These are phyloP conservation scores for Diarsia dahlii DNA, from an alignment of 2,888 invertebrate genomes.

Conservation along the genomic window DNA sequence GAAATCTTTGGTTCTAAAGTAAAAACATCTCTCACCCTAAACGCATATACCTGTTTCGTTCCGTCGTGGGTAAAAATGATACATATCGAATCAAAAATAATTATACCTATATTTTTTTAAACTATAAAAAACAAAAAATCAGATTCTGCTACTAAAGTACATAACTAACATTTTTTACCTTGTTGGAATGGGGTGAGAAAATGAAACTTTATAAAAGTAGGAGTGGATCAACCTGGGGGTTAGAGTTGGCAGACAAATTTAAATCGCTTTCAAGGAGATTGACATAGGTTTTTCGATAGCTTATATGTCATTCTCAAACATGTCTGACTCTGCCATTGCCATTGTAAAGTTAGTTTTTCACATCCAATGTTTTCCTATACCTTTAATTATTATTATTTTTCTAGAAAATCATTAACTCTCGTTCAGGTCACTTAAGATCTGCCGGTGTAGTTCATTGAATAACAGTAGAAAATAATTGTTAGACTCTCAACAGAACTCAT, in stretches of 20 bases:
- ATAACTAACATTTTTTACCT: too few species aligned
- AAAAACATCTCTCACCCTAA: too few species aligned
- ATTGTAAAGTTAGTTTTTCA: background rate
- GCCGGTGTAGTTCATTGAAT: conserved; percentile 11
- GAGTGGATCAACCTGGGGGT: background rate
- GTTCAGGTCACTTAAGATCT: background rate
- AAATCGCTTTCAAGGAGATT: background rate
- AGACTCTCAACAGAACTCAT: background rate
- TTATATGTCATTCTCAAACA: background rate
- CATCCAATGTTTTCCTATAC: background rate
- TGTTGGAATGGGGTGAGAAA: too few species aligned
- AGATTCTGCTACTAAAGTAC: too few species aligned
- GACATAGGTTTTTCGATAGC: background rate
- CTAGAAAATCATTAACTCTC: background rate
- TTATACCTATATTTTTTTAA: too few species aligned
- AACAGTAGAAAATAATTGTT: conserved; percentile 24
- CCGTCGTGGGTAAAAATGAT: too few species aligned
- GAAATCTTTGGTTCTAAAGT: too few species aligned
- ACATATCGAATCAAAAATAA: too few species aligned
- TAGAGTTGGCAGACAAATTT: background rate
- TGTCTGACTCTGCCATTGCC: too few species aligned
- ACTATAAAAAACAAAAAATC: too few species aligned
- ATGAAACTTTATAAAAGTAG: too few species aligned
- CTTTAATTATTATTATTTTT: background rate
- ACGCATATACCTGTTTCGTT: too few species aligned